Evolutionary conservation across 2,888 invertebrate species (phyloP), one percentile per base, ranked within the genome.

Genomic region (Augochlorella aurata): DNA sequence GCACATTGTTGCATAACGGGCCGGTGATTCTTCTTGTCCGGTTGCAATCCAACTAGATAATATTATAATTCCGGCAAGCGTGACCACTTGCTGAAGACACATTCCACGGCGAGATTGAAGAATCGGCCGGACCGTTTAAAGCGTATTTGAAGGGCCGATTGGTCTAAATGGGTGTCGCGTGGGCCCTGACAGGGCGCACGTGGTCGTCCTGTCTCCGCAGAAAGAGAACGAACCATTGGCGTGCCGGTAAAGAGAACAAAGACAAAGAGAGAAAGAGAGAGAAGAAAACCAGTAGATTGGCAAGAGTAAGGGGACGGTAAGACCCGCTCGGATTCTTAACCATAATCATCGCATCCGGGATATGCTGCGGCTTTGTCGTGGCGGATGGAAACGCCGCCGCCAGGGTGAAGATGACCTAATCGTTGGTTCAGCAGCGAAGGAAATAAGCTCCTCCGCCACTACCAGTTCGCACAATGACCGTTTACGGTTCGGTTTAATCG

Each of bases 341-440:
- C 85, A 90, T 91, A 91, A 91, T 91, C 85, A 87, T 87, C 83
- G 85, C 91, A 88, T 90, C 91, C 91, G 91, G 91, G 89, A 90
- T 90, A 90, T 84, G 79, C 71, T 58, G 67, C 66, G 61, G 80
- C 83, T 83, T 81, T 79, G 80, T 79, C 80, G 67, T 67, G 54
- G 52, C 74, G 77, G 70, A 84, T 74, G 78, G 72, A 85, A 87
- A 84, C 61, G 85, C 38, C 38, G 38, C 76, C 81, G 79, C 79
- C 61, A 80, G 86, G 83, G 88, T 82, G 82, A 87, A 84, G 88
- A 87, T 84, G 87, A 87, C 61, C 82, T 84, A 87, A 87, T 87
- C 87, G 82, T 70, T 72, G 54, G 58, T 52, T 66, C 21, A 44
- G 16, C 63, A 58, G 18, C 29, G 29, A 21, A 82, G 83, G 75